Percentiles rank a stretch among this genome's conserved stretches.
Conservation (phyloP, 2,888 invertebrate genomes). For the Chymomyza procnemis region DNA sequence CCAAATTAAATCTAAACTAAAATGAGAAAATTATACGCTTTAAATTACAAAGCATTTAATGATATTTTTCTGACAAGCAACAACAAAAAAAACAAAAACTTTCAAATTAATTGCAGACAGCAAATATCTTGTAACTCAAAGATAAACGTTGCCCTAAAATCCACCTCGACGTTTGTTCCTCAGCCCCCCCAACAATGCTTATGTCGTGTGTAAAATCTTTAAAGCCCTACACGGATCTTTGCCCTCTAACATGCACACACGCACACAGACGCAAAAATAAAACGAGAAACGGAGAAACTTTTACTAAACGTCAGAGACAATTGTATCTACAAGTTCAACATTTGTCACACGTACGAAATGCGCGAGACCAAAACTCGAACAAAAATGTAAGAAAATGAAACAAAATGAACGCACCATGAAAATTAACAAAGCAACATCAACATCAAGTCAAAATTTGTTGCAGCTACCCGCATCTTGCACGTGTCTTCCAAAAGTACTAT, state of each 20-base stretch:
- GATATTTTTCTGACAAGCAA: constrained; percentile 9
- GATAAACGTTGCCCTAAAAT: constrained; percentile 57
- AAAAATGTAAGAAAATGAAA: constrained; percentile 28
- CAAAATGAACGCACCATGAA: constrained; percentile 37
- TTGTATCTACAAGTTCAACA: constrained; percentile 61
- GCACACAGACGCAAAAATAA: not conserved
- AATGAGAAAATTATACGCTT: not conserved
- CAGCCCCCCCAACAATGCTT: not conserved
- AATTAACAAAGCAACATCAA: constrained; percentile 72
- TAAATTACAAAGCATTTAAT: not conserved
- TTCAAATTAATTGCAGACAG: constrained; percentile 67
- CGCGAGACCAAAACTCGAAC: constrained; percentile 23
- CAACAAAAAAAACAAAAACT: constrained; percentile 41
- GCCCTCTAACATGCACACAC: constrained; percentile 7
- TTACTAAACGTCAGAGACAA: constrained; percentile 56
- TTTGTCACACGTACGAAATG: constrained; percentile 59
- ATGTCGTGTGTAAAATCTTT: constrained; percentile 54
- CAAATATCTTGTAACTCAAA: constrained; percentile 61
- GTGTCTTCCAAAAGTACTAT: not conserved
- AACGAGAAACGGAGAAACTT: constrained; percentile 34
- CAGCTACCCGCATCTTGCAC: constrained; percentile 29
- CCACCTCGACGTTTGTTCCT: not conserved
- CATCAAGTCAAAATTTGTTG: constrained; percentile 56
- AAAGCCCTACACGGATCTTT: constrained; percentile 40
- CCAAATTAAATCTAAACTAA: not conserved